phyloP scores from a whole-genome alignment of 1,140 invertebrate genomes.

The Elysia chlorotica region DNA sequence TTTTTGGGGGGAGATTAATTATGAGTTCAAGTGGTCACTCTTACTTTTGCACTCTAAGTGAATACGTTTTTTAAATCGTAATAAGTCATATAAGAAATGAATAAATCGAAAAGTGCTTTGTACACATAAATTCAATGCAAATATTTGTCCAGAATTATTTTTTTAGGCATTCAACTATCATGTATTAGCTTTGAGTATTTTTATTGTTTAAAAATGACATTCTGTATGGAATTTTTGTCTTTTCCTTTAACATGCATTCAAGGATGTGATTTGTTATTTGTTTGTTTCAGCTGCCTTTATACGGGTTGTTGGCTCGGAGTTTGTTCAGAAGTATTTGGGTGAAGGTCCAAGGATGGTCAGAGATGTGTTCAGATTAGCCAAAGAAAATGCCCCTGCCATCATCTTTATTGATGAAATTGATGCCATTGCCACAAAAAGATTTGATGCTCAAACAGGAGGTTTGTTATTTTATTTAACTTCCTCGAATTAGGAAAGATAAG shows the following conservation, averaged over 20 bases:
- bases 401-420: slow-evolving; percentile 97
- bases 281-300: slow-evolving; percentile 87
- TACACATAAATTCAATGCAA: no score
- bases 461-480: background rate
- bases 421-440: slow-evolving; percentile 97
- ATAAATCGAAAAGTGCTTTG: no score
- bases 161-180: no score
- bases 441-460: slow-evolving; percentile 96
- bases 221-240: background rate
- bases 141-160: no score
- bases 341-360: slow-evolving; percentile 99
- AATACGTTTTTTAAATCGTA: no score
- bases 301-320: slow-evolving; percentile 97
- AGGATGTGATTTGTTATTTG: no score
- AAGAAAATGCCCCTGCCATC: slow-evolving; percentile 99
- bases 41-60: no score
- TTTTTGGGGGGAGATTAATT: no score
- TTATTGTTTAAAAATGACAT: background rate
- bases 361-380: slow-evolving; percentile 97
- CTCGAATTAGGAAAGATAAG: no score
- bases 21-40: no score
- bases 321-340: slow-evolving; percentile 99
- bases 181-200: no score
- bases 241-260: background rate
- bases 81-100: no score